Conservation (phyloP, 2,888 invertebrate species). For the Nemurella pictetii region DNA sequence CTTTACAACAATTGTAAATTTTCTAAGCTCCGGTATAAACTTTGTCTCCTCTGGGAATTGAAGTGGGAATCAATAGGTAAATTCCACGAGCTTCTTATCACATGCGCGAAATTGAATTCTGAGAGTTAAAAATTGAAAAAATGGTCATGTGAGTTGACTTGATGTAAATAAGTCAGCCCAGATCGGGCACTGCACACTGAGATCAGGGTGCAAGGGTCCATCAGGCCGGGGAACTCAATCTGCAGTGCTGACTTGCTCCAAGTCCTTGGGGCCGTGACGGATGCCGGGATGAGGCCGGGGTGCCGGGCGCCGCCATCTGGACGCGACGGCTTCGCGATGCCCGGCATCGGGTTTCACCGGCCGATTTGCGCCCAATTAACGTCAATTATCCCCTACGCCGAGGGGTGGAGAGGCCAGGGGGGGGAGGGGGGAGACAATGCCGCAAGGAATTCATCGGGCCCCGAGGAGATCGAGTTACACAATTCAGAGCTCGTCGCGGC, state of each 20-base stretch:
- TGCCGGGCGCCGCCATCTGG: neutral
- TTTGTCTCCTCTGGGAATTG: too few relatives aligned
- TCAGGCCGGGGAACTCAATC: neutral
- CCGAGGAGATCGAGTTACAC: neutral
- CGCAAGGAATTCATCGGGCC: neutral
- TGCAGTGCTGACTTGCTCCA: too few relatives aligned
- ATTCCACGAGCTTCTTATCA: too few relatives aligned
- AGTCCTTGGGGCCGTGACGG: too few relatives aligned
- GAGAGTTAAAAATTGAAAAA: too few relatives aligned
- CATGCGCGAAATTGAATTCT: too few relatives aligned
- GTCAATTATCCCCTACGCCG: neutral
- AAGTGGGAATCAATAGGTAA: too few relatives aligned
- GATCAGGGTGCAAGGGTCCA: too few relatives aligned
- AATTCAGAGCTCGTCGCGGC: neutral
- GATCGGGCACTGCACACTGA: neutral
- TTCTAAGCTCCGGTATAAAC: too few relatives aligned
- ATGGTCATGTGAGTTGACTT: too few relatives aligned
- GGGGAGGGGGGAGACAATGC: neutral
- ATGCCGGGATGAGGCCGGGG: neutral
- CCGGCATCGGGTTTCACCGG: neutral
- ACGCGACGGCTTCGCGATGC: neutral
- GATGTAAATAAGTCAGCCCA: too few relatives aligned
- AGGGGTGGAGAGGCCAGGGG: neutral
- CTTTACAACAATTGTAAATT: too few relatives aligned
- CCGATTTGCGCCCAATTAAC: neutral